phyloP scores from a whole-genome alignment of 2,888 invertebrate genomes.

The Macaria notata region DNA sequence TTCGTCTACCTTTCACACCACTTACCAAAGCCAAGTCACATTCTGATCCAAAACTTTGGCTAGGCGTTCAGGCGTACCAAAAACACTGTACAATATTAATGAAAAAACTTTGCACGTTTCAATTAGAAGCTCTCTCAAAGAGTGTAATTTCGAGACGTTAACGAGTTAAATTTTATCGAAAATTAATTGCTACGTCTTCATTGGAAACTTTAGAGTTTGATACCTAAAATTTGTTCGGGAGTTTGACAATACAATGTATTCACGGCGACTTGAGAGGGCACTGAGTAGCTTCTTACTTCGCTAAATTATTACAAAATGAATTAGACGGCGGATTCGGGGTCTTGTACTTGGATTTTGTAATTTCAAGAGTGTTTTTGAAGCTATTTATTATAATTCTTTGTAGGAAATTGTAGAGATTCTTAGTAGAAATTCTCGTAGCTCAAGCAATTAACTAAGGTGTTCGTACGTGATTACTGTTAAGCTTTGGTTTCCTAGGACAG shows the following conservation, averaged over 20 bases:
- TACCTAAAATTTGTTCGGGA: conserved; percentile 68
- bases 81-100: conserved; percentile 57
- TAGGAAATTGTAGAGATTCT: too few species aligned
- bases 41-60: conserved; percentile 3
- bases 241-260: conserved; percentile 67
- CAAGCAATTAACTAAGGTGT: too few species aligned
- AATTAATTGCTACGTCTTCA: conserved; percentile 81
- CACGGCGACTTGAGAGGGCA: conserved; percentile 45
- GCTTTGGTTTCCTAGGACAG: too few species aligned
- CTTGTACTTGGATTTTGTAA: too few species aligned
- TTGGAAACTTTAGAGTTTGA: conserved; percentile 73
- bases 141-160: conserved; percentile 75
- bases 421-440: too few species aligned
- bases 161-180: conserved; percentile 80
- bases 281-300: conserved; percentile 47
- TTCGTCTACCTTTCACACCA: not conserved
- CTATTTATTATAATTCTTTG: too few species aligned
- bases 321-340: conserved; percentile 1
- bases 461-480: too few species aligned
- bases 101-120: conserved; percentile 75
- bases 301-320: conserved; percentile 20
- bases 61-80: conserved; percentile 31
- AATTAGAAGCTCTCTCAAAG: conserved; percentile 70
- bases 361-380: too few species aligned
- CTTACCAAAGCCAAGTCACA: not conserved